Evolutionary conservation across 2,797 vertebrate genomes (phyloP).

Genomic region (Scarus forsteni): DNA sequence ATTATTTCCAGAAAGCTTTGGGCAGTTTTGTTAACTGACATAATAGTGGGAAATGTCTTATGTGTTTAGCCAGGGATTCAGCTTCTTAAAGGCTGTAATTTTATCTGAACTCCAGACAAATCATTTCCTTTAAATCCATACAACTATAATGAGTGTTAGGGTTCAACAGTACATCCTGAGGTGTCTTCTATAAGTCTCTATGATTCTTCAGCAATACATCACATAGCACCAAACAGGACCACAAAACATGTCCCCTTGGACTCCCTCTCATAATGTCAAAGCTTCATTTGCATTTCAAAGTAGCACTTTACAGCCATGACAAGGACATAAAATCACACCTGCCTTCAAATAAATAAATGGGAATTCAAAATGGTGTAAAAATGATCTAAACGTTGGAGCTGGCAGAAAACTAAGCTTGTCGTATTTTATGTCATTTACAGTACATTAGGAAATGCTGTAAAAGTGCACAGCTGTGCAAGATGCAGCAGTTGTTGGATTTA

Average conservation of each 20-base stretch:
- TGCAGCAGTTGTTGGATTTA: conserved; percentile 74
- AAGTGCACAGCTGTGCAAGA: conserved; percentile 81
- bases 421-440: conserved; percentile 85
- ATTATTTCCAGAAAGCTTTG: conserved; percentile 58
- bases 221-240: conserved; percentile 41
- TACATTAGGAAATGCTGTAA: conserved; percentile 84
- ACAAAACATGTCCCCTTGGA: conserved; percentile 65
- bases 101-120: conserved; percentile 10
- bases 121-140: conserved; percentile 23
- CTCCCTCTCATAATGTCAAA: conserved; percentile 64
- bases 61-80: conserved; percentile 18
- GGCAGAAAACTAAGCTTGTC: conserved; percentile 79
- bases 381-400: conserved; percentile 76
- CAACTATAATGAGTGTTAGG: conserved; percentile 12
- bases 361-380: conserved; percentile 78
- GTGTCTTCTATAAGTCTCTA: conserved; percentile 47
- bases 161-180: conserved; percentile 35
- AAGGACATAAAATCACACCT: conserved; percentile 86
- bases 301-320: conserved; percentile 79
- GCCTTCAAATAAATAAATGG: conserved; percentile 85
- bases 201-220: conserved; percentile 46
- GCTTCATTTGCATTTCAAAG: conserved; percentile 86
- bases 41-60: conserved; percentile 25
- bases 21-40: conserved; percentile 42
- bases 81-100: conserved; percentile 29